Conservation (phyloP, 2,888 invertebrate species). For the Brachyptera risi region DNA sequence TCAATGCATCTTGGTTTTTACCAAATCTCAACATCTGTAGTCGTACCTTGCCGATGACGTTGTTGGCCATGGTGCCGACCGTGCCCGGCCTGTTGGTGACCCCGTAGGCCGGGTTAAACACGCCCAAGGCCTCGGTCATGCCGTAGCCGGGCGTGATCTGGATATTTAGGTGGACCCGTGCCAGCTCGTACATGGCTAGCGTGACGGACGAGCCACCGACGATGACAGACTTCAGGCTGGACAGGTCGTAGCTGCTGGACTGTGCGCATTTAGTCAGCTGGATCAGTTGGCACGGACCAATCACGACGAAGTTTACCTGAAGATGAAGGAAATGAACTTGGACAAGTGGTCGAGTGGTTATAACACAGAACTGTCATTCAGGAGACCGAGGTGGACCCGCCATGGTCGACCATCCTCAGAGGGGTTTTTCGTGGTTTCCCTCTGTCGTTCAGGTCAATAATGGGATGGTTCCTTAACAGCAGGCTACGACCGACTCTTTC, state of each 20-base stretch:
- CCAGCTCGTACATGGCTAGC: neutral
- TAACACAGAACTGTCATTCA: too few species aligned
- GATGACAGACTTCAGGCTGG: neutral
- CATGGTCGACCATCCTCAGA: too few species aligned
- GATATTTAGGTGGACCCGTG: neutral
- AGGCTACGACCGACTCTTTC: too few species aligned
- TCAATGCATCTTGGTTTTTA: too few species aligned
- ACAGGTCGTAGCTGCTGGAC: neutral
- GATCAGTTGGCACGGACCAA: neutral
- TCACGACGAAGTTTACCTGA: slow-evolving; percentile 4
- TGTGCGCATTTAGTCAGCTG: neutral
- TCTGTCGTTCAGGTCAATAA: too few species aligned
- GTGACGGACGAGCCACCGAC: slow-evolving; percentile 4
- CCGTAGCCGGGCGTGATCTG: slow-evolving; percentile 1
- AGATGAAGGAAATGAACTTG: neutral
- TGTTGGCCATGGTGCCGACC: slow-evolving; percentile 56
- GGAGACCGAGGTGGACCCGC: too few species aligned
- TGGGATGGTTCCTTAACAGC: too few species aligned
- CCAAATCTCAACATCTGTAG: too few species aligned
- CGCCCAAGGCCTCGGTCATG: neutral
- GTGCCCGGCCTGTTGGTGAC: slow-evolving; percentile 54
- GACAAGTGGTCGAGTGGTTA: too few species aligned
- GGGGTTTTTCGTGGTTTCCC: too few species aligned
- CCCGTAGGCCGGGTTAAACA: slow-evolving; percentile 18
- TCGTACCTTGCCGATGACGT: neutral